These are phyloP conservation scores for Chironomus tentans DNA, from an alignment of 2,888 invertebrate species.

Conservation along the genomic window DNA sequence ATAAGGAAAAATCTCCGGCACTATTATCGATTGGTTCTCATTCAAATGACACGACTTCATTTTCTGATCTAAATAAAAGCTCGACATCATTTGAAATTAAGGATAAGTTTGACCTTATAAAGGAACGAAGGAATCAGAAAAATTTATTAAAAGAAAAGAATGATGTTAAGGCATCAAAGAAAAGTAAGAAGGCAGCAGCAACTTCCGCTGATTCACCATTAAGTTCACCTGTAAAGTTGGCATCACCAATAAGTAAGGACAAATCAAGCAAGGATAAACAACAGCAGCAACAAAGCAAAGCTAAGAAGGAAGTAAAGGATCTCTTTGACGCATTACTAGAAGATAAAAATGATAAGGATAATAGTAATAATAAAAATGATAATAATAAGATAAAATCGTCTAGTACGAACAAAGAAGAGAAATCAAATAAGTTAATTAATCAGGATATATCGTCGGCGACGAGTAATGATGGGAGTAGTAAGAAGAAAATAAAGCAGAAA, in stretches of 20 bases:
- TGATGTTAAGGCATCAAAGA: background rate
- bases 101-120: constrained; percentile 54
- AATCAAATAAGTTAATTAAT: constrained; percentile 29
- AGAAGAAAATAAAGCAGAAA: background rate
- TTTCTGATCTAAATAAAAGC: background rate
- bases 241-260: constrained; percentile 34
- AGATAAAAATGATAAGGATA: constrained; percentile 29
- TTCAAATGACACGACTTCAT: background rate
- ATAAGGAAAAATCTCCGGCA: background rate
- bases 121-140: constrained; percentile 49
- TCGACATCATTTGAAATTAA: constrained; percentile 34
- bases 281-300: background rate
- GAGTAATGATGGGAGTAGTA: constrained; percentile 28
- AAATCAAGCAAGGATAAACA: constrained; percentile 35
- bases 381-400: constrained; percentile 29
- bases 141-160: constrained; percentile 11
- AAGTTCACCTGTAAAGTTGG: constrained; percentile 29
- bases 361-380: constrained; percentile 28
- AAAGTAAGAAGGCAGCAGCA: constrained; percentile 1
- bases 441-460: too few relatives aligned
- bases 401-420: constrained; percentile 9
- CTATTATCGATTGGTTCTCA: background rate
- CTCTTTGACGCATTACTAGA: background rate
- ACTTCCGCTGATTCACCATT: background rate
- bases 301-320: background rate